Percentiles rank a stretch among this genome's conserved stretches.
Conservation (phyloP, 2,113 vertebrate species). For the Collichthys lucidus region DNA sequence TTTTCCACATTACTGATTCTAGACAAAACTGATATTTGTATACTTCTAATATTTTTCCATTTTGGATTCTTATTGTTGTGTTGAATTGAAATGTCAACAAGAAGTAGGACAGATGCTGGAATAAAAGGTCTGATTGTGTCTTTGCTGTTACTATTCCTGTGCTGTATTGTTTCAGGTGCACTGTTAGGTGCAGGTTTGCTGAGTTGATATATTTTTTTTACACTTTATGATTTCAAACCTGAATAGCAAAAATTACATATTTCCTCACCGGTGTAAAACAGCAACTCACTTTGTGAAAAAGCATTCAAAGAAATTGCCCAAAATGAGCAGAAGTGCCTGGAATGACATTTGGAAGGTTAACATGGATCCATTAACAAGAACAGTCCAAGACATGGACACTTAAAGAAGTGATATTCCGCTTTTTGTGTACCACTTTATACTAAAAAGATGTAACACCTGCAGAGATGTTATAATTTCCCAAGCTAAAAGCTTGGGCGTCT, state of each 20-base stretch:
- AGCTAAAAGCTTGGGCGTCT: slow-evolving; percentile 11
- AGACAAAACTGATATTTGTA: background rate
- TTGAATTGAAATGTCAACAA: background rate
- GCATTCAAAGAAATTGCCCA: background rate
- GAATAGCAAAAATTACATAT: background rate
- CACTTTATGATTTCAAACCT: background rate
- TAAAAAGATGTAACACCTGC: background rate
- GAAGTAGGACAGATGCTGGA: slow-evolving; percentile 1
- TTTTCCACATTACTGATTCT: background rate
- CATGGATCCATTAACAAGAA: too few species aligned
- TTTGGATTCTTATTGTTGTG: background rate
- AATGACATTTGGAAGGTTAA: too few species aligned
- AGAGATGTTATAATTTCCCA: background rate
- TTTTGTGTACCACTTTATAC: background rate
- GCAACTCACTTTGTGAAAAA: background rate
- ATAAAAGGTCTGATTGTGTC: background rate
- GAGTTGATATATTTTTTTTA: background rate
- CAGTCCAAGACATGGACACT: background rate
- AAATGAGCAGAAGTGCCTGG: too few species aligned
- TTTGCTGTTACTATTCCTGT: background rate
- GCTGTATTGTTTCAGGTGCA: background rate
- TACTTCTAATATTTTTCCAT: background rate
- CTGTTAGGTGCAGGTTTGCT: background rate
- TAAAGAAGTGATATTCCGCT: background rate
- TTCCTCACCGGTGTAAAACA: background rate